A percentile compares a stretch with the other conserved stretches of the same genome.
These are phyloP conservation scores for Larimichthys crocea DNA, from an alignment of 2,113 vertebrate genomes.

Conservation along the genomic window DNA sequence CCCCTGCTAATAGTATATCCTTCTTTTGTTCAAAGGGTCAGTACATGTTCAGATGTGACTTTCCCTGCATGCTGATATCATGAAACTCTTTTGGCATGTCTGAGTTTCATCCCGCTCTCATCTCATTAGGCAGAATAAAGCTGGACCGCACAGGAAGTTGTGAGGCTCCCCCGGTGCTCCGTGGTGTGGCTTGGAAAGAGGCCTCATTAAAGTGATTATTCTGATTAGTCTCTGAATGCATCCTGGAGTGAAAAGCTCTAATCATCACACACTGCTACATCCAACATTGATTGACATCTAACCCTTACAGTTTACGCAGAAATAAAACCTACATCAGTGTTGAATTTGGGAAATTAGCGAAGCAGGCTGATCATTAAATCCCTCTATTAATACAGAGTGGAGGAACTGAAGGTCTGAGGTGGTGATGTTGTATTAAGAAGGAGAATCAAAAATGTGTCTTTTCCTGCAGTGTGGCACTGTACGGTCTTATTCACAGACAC, in stretches of 20 bases:
- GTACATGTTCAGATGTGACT: background rate
- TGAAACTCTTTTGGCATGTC: slow-evolving; percentile 9
- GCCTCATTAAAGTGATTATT: slow-evolving; percentile 68
- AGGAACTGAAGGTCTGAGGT: background rate
- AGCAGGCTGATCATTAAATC: slow-evolving; percentile 9
- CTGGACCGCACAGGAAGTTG: slow-evolving; percentile 46
- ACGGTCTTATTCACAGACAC: too few species aligned
- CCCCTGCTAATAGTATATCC: background rate
- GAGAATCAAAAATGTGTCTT: background rate
- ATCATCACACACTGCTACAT: slow-evolving; percentile 58
- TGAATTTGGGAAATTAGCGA: slow-evolving; percentile 37
- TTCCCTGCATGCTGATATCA: background rate
- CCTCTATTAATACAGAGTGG: background rate
- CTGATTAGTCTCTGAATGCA: slow-evolving; percentile 67
- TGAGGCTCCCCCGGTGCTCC: slow-evolving; percentile 26
- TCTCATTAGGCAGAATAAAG: slow-evolving; percentile 46
- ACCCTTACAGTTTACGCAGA: slow-evolving; percentile 26
- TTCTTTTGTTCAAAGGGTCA: background rate
- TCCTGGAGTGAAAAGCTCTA: slow-evolving; percentile 59
- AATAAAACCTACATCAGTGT: slow-evolving; percentile 26
- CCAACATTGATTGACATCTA: slow-evolving; percentile 60
- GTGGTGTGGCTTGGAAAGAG: slow-evolving; percentile 43
- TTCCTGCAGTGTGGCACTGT: background rate
- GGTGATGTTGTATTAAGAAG: background rate
- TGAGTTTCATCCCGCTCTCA: slow-evolving; percentile 34